Evolutionary conservation across 2,113 vertebrate genomes (phyloP), one percentile per base, ranked within the genome.

Genomic region (Brachyhypopomus gauderio): DNA sequence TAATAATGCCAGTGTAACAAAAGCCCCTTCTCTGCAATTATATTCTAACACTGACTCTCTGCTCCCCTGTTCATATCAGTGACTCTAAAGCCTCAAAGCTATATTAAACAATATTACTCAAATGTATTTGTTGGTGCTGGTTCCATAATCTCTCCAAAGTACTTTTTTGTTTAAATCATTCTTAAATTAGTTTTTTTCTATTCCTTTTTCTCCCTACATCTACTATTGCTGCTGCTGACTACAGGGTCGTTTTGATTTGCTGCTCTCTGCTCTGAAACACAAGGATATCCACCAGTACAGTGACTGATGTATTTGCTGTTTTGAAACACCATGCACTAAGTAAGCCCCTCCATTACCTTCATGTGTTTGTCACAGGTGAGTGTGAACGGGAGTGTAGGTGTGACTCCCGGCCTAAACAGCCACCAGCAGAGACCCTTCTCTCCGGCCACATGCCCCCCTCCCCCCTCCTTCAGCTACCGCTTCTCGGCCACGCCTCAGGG

Each of bases 381-480:
- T 60, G 92, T 96, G 89, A 96, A 96, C 86, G 95, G 95, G 79
- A 95, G 85, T 87, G 90, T 93, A 77, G 92, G 92, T 62, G 91
- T 89, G 30, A 88, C 92, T 69, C 87, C 92, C 91, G 94, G 93
- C 85, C 93, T 93, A 64, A 91, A 94, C 91, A 95, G 92, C 90
- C 93, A 94, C 87, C 93, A 93, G 72, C 95, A 95, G 85, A 93
- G 95, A 89, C 92, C 94, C 22, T 95, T 95, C 88, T 96, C 95
- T 78, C 94, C 95, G 83, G 91, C 91, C 55, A 93, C 93, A 8
- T 96, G 93, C 87, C 89, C 93, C 62, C 87, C 92, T 70, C 93
- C 92, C 72, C 88, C 92, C 77, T 94, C 94, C 0, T 91, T 95
- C 87, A 94, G 91, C 86, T 94, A 93, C 64, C 93, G 91, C 90